Evolutionary conservation across 2,888 invertebrate genomes (phyloP), one percentile per base, ranked within the genome.

Genomic region (Eupithecia abbreviata): DNA sequence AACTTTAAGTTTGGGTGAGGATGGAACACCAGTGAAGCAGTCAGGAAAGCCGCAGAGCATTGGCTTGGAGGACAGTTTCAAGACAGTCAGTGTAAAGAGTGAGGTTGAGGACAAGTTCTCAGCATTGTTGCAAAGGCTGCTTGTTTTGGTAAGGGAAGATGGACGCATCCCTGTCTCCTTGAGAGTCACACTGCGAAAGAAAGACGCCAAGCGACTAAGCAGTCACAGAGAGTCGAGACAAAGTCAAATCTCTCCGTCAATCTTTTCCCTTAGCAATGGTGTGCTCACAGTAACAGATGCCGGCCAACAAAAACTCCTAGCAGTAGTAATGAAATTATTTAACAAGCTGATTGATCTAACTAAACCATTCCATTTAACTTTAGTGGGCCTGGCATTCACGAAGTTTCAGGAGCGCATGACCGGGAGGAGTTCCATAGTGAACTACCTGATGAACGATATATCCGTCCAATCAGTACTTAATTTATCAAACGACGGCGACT

Each of bases 301-400:
- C 45, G 96, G 96, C 2, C 95, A 96, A 85, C 95, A 96, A 67
- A 97, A 97, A 91, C 95, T 97, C 77, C 91, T 97, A 85, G 95
- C 95, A 75, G 96, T 96, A 76, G 96, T 97, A 77, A 97, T 97
- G 97, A 96, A 96, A 86, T 94, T 98, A 83, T 97, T 97, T 86
- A 96, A 96, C 87, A 96, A 97, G 86, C 95, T 97, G 79, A 96
- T 97, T 76, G 96, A 97, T 87, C 94, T 97, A 81, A 95, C 96
- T 47, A 96, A 97, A 91, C 97, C 97, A 80, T 98, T 97, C 92
- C 97, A 97, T 90, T 96, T 98, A 84, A 98, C 97, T 0, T 91
- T 98, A 74, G 94, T 98, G 77, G 98, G 98, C n/a, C 92, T 98
- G 85, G 97, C 97, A 41, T 98, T 98, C 88, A 97, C 97, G 1